Evolutionary conservation across 2,797 vertebrate species (phyloP).

Genomic region (Helostoma temminkii): DNA sequence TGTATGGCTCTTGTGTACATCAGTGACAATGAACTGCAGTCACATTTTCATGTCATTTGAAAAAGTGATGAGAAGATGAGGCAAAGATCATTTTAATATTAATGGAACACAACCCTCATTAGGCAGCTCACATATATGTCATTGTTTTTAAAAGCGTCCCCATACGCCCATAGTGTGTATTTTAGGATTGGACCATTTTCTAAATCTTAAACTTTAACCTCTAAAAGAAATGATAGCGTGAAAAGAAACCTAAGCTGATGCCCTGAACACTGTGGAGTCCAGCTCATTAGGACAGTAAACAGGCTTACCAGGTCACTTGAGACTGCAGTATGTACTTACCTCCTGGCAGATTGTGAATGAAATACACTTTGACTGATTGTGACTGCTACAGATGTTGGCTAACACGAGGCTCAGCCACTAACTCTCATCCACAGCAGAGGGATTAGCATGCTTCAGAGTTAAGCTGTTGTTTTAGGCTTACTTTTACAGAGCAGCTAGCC

Average conservation of each 20-base stretch:
- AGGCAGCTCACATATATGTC: no score
- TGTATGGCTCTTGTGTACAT: no score
- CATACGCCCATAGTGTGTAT: no score
- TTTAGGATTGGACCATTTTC: no score
- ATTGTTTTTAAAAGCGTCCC: no score
- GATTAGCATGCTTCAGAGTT: slow-evolving; percentile 51
- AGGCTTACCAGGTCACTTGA: slow-evolving; percentile 13
- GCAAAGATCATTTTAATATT: no score
- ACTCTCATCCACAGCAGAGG: slow-evolving; percentile 9
- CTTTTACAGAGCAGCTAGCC: slow-evolving; percentile 42
- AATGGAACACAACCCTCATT: no score
- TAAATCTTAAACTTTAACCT: no score
- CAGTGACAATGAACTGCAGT: no score
- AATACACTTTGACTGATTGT: slow-evolving; percentile 16
- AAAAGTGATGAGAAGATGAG: no score
- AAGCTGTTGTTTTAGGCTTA: slow-evolving; percentile 50
- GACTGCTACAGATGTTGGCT: slow-evolving; percentile 48
- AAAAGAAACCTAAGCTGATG: not conserved
- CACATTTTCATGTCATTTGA: no score
- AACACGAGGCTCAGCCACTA: slow-evolving; percentile 12
- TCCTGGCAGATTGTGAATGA: slow-evolving; percentile 32
- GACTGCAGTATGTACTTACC: not conserved
- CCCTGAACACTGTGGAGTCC: not conserved
- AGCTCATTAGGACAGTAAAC: not conserved
- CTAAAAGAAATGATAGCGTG: no score